Base-by-base conservation (phyloP, 2,797 vertebrate genomes). In the Amphiprion clarkii region DNA sequence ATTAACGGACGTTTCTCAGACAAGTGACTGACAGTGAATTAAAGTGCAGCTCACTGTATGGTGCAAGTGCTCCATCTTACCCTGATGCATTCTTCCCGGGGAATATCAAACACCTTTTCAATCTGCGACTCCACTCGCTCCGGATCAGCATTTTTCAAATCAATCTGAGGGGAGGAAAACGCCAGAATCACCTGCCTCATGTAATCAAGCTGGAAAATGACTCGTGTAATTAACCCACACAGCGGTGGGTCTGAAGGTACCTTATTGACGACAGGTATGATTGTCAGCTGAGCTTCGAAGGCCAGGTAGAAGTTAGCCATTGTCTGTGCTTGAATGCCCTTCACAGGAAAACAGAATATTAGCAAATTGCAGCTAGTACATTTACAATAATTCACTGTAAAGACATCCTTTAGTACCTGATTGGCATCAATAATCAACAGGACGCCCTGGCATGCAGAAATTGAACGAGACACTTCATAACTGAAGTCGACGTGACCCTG, bases 241-340 rank as follows among this genome's bases (percentile, higher is more conserved):
- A 36, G 6, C 4, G 1, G n/a, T 0, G 7, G 31, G 39, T 53
- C 27, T 69, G 58, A 25, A 53, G 64, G 89, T 94, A 99, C 98
- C 97, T 99, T 99, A 89, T 99, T 99, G 92, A 99, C 97, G 75
- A 99, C 94, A 31, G 98, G 98, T 88, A 99, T 97, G 92, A 99
- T 92, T n/a, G 95, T 86, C 36, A 99, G 95, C 60, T 99, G 97
- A 74, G 97, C 96, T 94, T 99, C 98, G 91, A 99, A 99, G 5
- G 98, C 98, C 65, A 99, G 92, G 83, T 97, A 99, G 91, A 99
- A 99, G 87, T 99, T 99, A 64, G 98, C 98, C 73, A 99, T 95
- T 0, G 98, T 99, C 88, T 99, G 98, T 2, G 98, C 98, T 90
- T 99, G 98, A 93, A 99, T 95, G 64, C 98, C 98, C 98, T 99